Base-by-base conservation (phyloP, 1,140 invertebrate genomes). In the Hyphantria cunea region DNA sequence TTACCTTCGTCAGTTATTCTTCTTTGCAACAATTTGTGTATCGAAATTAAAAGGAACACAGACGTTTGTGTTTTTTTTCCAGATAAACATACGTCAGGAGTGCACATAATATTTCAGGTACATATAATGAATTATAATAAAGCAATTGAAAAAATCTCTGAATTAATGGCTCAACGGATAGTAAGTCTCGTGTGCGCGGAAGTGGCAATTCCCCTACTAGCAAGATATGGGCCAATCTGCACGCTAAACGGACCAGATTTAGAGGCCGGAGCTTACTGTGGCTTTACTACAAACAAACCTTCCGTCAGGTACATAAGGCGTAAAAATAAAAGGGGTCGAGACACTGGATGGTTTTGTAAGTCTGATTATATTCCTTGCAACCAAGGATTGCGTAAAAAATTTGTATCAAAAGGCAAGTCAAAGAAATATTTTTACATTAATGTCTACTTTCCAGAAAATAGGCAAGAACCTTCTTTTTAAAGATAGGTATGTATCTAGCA, bases 191-290 rank as follows among this genome's bases (percentile, higher is more conserved):
- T 48, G 59, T 61, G 59, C 41, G 32, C 10, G 41, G 14, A 52
- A 61, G 59, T 53, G 49, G 14, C 59, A 37, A 61, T 52, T 37
- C 50, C 31, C 11, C 6, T 49, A 45, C 59, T 53, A 49, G 32
- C 32, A 14, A 52, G 50, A 49, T 49, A 60, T 34, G 15, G 49
- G 41, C 32, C 49, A 15, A 11, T 52, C 39, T 41, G 52, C 41
- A 47, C 49, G 59, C 59, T 61, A 61, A 61, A 61, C 39, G 59
- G 7, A 7, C 7, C 55, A 49, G 55, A 58, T 58, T 58, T 58
- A 58, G 34, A 45, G 15, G 11, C 7, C 34, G 48, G 32, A 14
- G 13, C 55, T 56, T 17, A 13, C 2, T n/a, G 9, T 3, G 12
- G 12, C 6, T n/a, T 1, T 10, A 39, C 2, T n/a, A 39, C 54